A percentile compares a stretch with the other conserved stretches of the same genome.
Conservation (phyloP, 2,797 vertebrate genomes). For the Acanthurus lineatus region DNA sequence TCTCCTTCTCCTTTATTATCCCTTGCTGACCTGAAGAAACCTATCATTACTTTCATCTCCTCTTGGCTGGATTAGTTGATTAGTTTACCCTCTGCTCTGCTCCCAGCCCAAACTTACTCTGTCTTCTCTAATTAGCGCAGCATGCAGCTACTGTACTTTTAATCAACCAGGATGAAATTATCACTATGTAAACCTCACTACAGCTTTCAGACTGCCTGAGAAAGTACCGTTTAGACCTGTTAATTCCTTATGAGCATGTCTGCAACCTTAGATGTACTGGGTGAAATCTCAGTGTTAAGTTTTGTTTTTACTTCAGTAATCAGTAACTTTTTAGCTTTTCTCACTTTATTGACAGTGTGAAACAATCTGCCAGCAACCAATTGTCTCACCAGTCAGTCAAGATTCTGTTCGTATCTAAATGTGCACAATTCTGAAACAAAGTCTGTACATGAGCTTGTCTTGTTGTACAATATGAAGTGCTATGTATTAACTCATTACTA, state of each 20-base stretch:
- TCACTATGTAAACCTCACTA: conserved; percentile 9
- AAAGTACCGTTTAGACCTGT: conserved; percentile 25
- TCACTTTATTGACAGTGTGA: background rate
- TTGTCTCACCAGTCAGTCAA: background rate
- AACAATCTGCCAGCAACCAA: background rate
- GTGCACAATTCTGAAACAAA: background rate
- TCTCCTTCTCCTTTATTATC: conserved; percentile 63
- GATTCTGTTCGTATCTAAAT: background rate
- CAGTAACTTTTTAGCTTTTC: background rate
- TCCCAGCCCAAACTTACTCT: conserved; percentile 36
- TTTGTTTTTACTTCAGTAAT: background rate
- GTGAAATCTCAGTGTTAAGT: background rate
- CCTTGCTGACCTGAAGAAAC: conserved; percentile 56
- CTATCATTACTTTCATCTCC: conserved; percentile 66
- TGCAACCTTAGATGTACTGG: conserved; percentile 25
- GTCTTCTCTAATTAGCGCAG: conserved; percentile 57
- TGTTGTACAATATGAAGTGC: background rate
- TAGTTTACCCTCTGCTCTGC: conserved; percentile 27
- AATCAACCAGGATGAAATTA: conserved; percentile 31
- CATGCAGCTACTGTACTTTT: conserved; percentile 30
- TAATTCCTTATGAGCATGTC: conserved; percentile 34
- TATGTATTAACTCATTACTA: background rate
- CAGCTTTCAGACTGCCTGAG: conserved; percentile 16
- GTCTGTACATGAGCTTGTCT: background rate
- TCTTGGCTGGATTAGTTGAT: conserved; percentile 51